phyloP scores from a whole-genome alignment of 2,797 vertebrate genomes.

The Falco berigora region DNA sequence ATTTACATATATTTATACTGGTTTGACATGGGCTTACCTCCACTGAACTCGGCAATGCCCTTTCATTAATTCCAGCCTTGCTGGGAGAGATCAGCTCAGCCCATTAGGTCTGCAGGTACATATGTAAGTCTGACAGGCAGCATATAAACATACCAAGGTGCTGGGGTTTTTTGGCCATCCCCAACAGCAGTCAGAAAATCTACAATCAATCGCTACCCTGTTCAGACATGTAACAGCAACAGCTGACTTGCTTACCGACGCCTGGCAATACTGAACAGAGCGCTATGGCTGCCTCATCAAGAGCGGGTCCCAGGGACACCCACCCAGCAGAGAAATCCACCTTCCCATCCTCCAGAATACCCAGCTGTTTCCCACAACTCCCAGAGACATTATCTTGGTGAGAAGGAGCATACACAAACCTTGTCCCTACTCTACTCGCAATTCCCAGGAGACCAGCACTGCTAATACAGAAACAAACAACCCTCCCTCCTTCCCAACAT shows the following conservation, averaged over 20 bases:
- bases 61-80: neutral
- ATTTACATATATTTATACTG: neutral
- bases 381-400: too few species aligned
- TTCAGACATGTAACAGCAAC: neutral
- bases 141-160: neutral
- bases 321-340: neutral
- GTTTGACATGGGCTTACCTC: neutral
- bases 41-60: neutral
- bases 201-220: neutral
- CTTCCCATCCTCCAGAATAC: neutral
- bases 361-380: neutral
- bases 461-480: neutral
- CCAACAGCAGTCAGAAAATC: neutral
- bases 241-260: neutral
- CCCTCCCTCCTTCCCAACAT: neutral
- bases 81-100: neutral
- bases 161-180: neutral
- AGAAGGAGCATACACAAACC: neutral
- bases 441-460: neutral
- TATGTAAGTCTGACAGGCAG: neutral
- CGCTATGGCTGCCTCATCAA: neutral
- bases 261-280: neutral
- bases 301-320: neutral
- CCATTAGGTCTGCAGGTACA: neutral
- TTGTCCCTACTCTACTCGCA: accelerated